Percentiles rank a stretch among this genome's conserved stretches.
phyloP scores from a whole-genome alignment of 1,140 invertebrate species.

The Bemisia tabaci region DNA sequence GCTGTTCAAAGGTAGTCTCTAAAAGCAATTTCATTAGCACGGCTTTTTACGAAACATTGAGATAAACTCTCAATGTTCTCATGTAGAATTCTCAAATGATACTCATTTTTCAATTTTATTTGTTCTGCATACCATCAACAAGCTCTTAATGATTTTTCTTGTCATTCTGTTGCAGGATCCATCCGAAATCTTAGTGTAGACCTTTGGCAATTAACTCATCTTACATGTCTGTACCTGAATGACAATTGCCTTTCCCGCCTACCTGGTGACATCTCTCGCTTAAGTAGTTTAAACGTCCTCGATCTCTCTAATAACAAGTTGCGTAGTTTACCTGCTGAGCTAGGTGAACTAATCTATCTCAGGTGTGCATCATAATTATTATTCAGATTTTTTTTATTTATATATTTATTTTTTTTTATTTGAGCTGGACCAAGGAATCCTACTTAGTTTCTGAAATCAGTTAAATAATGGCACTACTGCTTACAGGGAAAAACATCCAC shows the following conservation, averaged over 20 bases:
- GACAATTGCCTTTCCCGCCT: slow-evolving; percentile 82
- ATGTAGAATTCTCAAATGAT: too few relatives aligned
- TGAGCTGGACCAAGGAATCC: too few relatives aligned
- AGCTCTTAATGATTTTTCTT: slow-evolving; percentile 4
- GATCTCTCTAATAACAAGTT: slow-evolving; percentile 93
- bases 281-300: slow-evolving; percentile 68
- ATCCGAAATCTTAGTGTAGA: slow-evolving; percentile 82
- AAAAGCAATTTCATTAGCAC: too few relatives aligned
- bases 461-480: too few relatives aligned
- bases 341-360: slow-evolving; percentile 86
- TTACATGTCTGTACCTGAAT: slow-evolving; percentile 87
- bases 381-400: slow-evolving; percentile 9
- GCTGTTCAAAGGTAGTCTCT: too few relatives aligned
- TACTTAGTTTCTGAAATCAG: too few relatives aligned
- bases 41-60: too few relatives aligned
- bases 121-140: too few relatives aligned
- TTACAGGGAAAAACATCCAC: too few relatives aligned
- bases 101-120: too few relatives aligned
- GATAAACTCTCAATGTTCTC: too few relatives aligned
- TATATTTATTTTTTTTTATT: not conserved
- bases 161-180: slow-evolving; percentile 48
- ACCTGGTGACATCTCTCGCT: slow-evolving; percentile 71
- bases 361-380: slow-evolving; percentile 40
- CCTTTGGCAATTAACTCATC: slow-evolving; percentile 77
- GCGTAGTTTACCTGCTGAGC: slow-evolving; percentile 79